Conservation (phyloP, 2,888 invertebrate species). For the Petrolisthes manimaculis region DNA sequence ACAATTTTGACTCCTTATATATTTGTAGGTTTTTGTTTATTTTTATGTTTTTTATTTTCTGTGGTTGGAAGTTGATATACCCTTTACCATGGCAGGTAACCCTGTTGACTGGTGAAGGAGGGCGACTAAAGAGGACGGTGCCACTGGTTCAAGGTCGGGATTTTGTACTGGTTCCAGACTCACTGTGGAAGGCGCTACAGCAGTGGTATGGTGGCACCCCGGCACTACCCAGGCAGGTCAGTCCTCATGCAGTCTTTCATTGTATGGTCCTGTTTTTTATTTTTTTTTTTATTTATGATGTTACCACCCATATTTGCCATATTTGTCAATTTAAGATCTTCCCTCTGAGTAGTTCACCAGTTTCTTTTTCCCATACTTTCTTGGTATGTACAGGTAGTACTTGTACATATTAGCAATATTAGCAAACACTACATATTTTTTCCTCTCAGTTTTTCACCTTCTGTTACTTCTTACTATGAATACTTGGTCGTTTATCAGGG, state of each 20-base stretch:
- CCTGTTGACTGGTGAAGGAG: conserved; percentile 89
- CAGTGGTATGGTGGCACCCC: conserved; percentile 87
- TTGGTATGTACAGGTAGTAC: neutral
- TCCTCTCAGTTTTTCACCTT: neutral
- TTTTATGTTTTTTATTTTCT: neutral
- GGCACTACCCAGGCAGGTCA: conserved; percentile 82
- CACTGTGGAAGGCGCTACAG: conserved; percentile 87
- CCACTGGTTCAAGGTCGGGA: conserved; percentile 83
- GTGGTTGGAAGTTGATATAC: neutral
- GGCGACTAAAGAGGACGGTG: conserved; percentile 77
- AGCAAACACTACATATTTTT: neutral
- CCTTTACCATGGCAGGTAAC: conserved; percentile 72
- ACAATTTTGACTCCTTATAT: neutral
- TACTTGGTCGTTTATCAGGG: neutral
- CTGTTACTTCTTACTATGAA: neutral
- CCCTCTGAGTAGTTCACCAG: too few species aligned
- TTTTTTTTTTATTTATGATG: conserved; percentile 9
- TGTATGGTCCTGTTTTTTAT: neutral
- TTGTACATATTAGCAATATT: neutral
- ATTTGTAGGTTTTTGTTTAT: too few species aligned
- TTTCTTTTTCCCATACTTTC: too few species aligned
- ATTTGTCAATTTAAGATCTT: too few species aligned
- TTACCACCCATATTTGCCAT: too few species aligned
- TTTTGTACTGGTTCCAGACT: conserved; percentile 88
- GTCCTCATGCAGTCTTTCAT: conserved; percentile 27